Base-by-base conservation (phyloP, 2,113 vertebrate species). In the Salvelinus alpinus region DNA sequence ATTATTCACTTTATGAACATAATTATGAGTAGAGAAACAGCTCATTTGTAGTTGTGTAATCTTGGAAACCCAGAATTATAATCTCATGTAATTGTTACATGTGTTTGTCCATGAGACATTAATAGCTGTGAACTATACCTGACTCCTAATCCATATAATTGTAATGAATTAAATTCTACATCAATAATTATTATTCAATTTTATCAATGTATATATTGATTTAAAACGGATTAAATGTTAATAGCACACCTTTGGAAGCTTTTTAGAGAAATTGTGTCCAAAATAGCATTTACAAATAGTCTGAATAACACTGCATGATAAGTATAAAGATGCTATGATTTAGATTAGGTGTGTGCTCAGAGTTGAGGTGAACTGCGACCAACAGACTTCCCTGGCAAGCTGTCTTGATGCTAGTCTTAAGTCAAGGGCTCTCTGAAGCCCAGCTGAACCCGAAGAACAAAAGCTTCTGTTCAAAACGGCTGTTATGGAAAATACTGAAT, bases 281-380 rank as follows among this genome's bases (percentile, higher is more conserved):
- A 44, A 12, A 44, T 11, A 44, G 9, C 9, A 44, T 44, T 44
- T 11, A 44, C 38, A 44, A 44, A 44, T 44, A 44, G 38, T 44
- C 38, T 44, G 9, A 44, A 44, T 1, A 44, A 44, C 38, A 44
- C 38, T 44, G 9, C 38, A 11, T 44, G 38, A 12, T 44, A 44
- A 44, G 38, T 44, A 44, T 44, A 44, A 6, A 14, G 6, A 14
- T 57, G 27, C 5, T 66, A 66, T 29, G 27, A 27, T 5, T 66
- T 14, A 27, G 64, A 25, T 66, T 5, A 31, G 27, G 25, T 66
- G 5, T 25, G 62, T 14, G 64, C 25, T 24, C 64, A 54, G 51
- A 54, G 51, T 14, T 54, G 51, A 57, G 14, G 54, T 4, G 2
- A 78, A 27, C 87, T 90, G 89, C 73, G 86, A 89, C 57, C 74